These are phyloP conservation scores for Parazoanthus darwini DNA, from an alignment of 92 coral and sea anemone species.

Conservation along the genomic window DNA sequence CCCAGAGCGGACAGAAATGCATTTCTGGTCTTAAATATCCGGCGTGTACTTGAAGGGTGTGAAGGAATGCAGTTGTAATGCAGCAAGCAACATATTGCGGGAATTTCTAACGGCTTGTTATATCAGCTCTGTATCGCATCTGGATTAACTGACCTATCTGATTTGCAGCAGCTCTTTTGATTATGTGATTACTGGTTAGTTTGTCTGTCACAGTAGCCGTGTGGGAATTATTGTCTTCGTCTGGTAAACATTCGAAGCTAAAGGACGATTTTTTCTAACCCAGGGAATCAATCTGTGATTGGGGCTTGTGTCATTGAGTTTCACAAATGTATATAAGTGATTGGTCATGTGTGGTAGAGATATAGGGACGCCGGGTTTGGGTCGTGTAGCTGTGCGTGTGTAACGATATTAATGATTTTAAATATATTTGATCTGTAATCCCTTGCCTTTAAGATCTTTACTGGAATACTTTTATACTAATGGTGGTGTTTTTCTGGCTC, in stretches of 20 bases:
- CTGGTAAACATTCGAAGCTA: slow-evolving; percentile 14
- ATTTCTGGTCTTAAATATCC: slow-evolving; percentile 22
- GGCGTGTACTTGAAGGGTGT: neutral
- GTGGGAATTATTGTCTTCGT: neutral
- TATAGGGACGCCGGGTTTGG: neutral
- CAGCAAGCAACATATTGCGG: neutral
- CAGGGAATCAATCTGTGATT: neutral
- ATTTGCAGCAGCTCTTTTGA: slow-evolving; percentile 71
- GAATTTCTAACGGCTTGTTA: neutral
- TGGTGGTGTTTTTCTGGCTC: neutral
- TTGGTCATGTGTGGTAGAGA: neutral
- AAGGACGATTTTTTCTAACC: slow-evolving; percentile 22
- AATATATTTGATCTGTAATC: slow-evolving; percentile 16
- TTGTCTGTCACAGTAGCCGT: slow-evolving; percentile 26
- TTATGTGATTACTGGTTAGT: slow-evolving; percentile 56
- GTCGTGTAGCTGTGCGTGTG: neutral
- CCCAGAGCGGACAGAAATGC: slow-evolving; percentile 29
- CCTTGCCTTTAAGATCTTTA: neutral
- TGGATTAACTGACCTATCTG: slow-evolving; percentile 54
- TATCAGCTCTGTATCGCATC: slow-evolving; percentile 12
- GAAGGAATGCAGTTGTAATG: neutral
- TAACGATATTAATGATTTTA: neutral
- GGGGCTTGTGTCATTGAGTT: slow-evolving; percentile 2
- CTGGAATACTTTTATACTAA: neutral
- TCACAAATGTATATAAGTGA: neutral